These are phyloP conservation scores for Apocrypta bakeri DNA, from an alignment of 1,140 invertebrate species.

Conservation along the genomic window DNA sequence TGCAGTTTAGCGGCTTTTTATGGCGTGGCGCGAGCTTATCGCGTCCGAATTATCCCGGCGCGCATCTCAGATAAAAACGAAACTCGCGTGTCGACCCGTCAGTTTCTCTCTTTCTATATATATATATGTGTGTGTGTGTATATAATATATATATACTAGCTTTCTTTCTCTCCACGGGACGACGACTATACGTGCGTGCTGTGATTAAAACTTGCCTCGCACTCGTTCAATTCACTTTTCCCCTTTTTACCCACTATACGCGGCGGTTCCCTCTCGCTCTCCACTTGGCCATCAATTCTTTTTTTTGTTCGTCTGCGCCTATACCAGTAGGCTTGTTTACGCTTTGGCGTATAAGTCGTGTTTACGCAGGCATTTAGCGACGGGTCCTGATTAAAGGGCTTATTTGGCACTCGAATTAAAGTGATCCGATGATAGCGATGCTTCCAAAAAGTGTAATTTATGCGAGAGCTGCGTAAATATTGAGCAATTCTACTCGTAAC, in stretches of 20 bases:
- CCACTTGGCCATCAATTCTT: slow-evolving; percentile 27
- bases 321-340: not conserved
- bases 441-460: slow-evolving; percentile 16
- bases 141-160: no score
- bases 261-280: not conserved
- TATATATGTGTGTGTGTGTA: no score
- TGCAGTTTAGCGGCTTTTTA: slow-evolving; percentile 45
- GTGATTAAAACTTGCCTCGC: slow-evolving; percentile 55
- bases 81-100: slow-evolving; percentile 55
- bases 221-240: not conserved
- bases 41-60: slow-evolving; percentile 55
- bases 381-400: not conserved
- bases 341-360: not conserved
- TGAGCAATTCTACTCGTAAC: not conserved
- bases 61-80: slow-evolving; percentile 62
- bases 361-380: slow-evolving; percentile 10
- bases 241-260: not conserved
- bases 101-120: no score
- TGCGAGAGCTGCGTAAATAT: not conserved
- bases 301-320: slow-evolving; percentile 7
- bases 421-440: not conserved
- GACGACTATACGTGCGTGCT: slow-evolving; percentile 50
- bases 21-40: slow-evolving; percentile 54
- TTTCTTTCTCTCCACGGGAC: no score
- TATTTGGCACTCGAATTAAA: slow-evolving; percentile 15